These are phyloP conservation scores for Scatophagus argus DNA, from an alignment of 2,113 vertebrate species.

Conservation along the genomic window DNA sequence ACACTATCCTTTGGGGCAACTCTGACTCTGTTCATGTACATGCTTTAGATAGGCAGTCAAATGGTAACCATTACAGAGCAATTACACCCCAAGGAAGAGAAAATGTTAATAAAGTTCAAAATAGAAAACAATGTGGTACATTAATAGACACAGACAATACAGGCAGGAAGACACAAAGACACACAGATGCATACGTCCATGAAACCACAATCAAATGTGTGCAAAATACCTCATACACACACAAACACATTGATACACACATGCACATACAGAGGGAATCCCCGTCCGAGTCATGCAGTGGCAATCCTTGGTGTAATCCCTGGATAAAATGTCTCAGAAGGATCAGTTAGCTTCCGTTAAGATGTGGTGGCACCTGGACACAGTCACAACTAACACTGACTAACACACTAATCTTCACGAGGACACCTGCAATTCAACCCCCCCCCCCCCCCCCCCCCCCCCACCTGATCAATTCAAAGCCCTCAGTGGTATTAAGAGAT, in stretches of 20 bases:
- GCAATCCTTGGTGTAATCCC: constrained; percentile 58
- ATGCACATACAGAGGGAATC: constrained; percentile 66
- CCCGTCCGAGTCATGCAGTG: constrained; percentile 59
- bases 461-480: neutral
- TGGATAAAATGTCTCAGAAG: constrained; percentile 50
- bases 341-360: constrained; percentile 32
- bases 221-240: neutral
- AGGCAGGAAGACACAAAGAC: constrained; percentile 10
- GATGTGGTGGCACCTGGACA: constrained; percentile 54
- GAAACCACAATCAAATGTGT: constrained; percentile 33
- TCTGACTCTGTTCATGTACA: too few relatives aligned
- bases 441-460: neutral
- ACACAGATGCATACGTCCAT: constrained; percentile 26
- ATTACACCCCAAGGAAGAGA: constrained; percentile 48
- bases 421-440: constrained; percentile 28
- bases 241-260: neutral
- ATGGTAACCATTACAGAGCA: too few relatives aligned
- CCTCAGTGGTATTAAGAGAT: neutral
- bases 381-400: neutral
- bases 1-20: too few relatives aligned
- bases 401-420: constrained; percentile 15
- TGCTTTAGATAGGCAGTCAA: too few relatives aligned
- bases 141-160: constrained; percentile 38
- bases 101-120: constrained; percentile 59
- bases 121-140: constrained; percentile 53